Conservation (phyloP, 2,888 invertebrate genomes). For the Clivina fossor region DNA sequence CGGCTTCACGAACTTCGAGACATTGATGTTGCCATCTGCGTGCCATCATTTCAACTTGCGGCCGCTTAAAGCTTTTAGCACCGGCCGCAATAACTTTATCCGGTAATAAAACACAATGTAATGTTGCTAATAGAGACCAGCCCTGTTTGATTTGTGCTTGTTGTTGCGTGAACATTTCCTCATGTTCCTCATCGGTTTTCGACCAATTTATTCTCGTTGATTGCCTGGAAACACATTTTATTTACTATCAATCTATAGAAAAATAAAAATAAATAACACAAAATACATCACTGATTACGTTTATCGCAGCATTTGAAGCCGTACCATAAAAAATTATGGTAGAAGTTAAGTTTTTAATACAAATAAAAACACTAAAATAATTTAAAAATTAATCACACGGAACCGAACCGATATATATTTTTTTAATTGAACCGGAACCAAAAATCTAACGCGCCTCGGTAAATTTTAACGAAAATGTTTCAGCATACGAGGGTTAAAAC, state of each 20-base stretch:
- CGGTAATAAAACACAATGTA: constrained; percentile 94
- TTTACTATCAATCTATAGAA: too few species aligned
- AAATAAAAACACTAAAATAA: too few species aligned
- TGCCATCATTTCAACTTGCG: constrained; percentile 96
- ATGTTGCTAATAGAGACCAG: constrained; percentile 93
- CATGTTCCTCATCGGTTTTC: constrained; percentile 76
- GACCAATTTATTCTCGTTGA: constrained; percentile 69
- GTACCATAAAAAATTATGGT: too few species aligned
- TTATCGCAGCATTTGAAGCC: too few species aligned
- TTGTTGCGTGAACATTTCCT: constrained; percentile 80
- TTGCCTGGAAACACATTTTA: constrained; percentile 56
- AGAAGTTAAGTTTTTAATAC: too few species aligned
- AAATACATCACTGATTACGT: not conserved
- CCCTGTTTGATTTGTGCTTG: constrained; percentile 95
- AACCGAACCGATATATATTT: too few species aligned
- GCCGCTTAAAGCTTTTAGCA: constrained; percentile 83
- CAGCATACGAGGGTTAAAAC: too few species aligned
- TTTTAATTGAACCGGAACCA: too few species aligned
- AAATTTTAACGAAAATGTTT: too few species aligned
- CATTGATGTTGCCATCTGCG: constrained; percentile 99
- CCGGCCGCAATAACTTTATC: constrained; percentile 74
- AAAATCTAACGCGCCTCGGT: too few species aligned
- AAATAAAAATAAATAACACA: not conserved
- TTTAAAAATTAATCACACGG: too few species aligned
- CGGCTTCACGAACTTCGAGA: constrained; percentile 94